Evolutionary conservation across 2,888 invertebrate genomes (phyloP).

Genomic region (Exocentrus adspersus): DNA sequence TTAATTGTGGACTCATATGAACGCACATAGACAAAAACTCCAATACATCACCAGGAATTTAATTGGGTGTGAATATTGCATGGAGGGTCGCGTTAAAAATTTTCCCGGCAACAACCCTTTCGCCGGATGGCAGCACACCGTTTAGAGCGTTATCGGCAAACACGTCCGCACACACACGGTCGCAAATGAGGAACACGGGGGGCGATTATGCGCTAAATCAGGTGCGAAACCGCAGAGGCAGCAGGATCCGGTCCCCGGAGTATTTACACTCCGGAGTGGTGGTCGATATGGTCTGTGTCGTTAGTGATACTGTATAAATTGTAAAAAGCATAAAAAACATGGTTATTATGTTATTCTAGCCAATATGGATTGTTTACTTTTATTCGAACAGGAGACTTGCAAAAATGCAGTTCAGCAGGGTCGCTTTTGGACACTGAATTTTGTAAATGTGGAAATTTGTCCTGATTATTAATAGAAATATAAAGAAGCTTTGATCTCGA

Average conservation of each 20-base stretch:
- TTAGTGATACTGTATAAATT: background rate
- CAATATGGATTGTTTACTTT: no score
- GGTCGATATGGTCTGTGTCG: background rate
- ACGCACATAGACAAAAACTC: no score
- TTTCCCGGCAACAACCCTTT: background rate
- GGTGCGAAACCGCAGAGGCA: slow-evolving; percentile 32
- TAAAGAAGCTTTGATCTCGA: no score
- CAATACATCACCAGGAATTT: background rate
- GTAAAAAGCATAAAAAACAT: no score
- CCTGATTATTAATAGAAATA: no score
- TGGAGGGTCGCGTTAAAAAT: slow-evolving; percentile 12
- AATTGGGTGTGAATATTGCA: slow-evolving; percentile 22
- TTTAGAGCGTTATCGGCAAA: slow-evolving; percentile 22
- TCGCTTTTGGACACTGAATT: no score
- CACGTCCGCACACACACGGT: slow-evolving; percentile 30
- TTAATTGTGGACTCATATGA: no score
- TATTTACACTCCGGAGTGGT: background rate
- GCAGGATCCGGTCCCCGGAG: slow-evolving; percentile 3
- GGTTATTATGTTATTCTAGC: no score
- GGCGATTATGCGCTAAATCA: slow-evolving; percentile 36
- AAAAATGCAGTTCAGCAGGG: no score
- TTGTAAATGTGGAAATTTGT: no score
- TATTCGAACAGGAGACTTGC: no score
- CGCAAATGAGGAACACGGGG: slow-evolving; percentile 22
- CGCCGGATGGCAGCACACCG: background rate